Evolutionary conservation across 2,888 invertebrate genomes (phyloP).

Genomic region (Nipponacmea schrenckii): DNA sequence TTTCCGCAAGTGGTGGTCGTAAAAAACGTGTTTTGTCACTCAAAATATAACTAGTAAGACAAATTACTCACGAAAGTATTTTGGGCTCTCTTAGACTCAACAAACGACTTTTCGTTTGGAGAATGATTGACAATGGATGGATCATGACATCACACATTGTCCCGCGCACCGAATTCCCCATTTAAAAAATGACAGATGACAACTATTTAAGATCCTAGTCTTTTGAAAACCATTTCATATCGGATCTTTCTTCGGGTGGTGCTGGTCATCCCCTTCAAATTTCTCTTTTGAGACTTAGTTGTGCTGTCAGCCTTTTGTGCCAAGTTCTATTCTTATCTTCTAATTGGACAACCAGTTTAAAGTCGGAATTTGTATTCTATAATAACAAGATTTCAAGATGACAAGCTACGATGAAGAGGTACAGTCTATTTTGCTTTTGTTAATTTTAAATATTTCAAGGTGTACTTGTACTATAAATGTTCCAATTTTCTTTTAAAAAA

Average conservation of each 20-base stretch:
- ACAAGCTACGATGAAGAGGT: slow-evolving; percentile 1
- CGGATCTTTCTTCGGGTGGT: not conserved
- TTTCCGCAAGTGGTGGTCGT: no score
- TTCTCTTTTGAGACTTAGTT: not conserved
- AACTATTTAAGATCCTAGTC: no score
- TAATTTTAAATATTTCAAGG: not conserved
- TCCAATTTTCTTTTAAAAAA: not conserved
- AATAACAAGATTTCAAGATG: not conserved
- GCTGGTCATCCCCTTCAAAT: not conserved
- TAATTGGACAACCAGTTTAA: no score
- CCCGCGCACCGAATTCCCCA: no score
- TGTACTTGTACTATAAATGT: not conserved
- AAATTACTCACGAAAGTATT: slow-evolving; percentile 8
- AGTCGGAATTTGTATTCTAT: no score
- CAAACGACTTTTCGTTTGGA: no score
- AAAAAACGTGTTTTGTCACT: slow-evolving; percentile 6
- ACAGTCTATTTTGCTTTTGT: not conserved
- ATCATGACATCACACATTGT: slow-evolving; percentile 1
- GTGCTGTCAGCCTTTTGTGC: not conserved
- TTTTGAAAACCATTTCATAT: no score
- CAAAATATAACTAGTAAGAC: not conserved
- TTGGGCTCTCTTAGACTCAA: not conserved
- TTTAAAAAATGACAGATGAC: no score
- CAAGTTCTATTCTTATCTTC: not conserved
- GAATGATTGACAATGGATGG: not conserved